These are phyloP conservation scores for Burhinus oedicnemus DNA, from an alignment of 2,113 vertebrate species.

Conservation along the genomic window DNA sequence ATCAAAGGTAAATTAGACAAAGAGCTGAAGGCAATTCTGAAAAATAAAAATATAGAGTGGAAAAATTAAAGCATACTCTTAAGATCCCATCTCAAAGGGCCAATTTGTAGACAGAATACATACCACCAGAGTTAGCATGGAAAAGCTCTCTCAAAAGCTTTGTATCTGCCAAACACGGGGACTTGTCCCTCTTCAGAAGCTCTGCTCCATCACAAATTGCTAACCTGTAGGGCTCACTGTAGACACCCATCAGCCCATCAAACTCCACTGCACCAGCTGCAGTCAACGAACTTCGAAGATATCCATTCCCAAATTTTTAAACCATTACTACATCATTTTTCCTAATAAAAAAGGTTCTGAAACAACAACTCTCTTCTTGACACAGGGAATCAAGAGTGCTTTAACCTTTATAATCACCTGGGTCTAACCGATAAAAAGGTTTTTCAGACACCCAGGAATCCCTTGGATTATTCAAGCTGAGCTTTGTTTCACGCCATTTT, in stretches of 20 bases:
- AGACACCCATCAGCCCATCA: background rate
- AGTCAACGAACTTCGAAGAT: background rate
- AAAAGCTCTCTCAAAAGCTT: background rate
- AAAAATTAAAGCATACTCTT: slow-evolving; percentile 3
- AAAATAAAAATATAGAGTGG: slow-evolving; percentile 14
- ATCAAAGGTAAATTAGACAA: background rate
- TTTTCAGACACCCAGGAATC: background rate
- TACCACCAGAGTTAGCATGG: background rate
- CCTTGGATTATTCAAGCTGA: background rate
- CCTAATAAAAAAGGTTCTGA: background rate
- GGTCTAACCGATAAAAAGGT: background rate
- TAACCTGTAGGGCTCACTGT: background rate
- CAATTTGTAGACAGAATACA: background rate
- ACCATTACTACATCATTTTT: background rate
- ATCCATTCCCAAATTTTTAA: background rate
- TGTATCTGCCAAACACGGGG: rapidly evolving
- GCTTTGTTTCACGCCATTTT: background rate
- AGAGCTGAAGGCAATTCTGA: background rate
- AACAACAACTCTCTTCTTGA: background rate
- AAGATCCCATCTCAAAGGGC: background rate
- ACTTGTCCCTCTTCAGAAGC: background rate
- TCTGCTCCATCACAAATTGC: background rate
- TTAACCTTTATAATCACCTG: background rate
- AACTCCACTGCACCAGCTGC: background rate
- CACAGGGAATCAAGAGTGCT: background rate